A percentile compares a stretch with the other conserved stretches of the same genome.
These are phyloP conservation scores for Emmelina monodactyla DNA, from an alignment of 2,888 invertebrate genomes.

Conservation along the genomic window DNA sequence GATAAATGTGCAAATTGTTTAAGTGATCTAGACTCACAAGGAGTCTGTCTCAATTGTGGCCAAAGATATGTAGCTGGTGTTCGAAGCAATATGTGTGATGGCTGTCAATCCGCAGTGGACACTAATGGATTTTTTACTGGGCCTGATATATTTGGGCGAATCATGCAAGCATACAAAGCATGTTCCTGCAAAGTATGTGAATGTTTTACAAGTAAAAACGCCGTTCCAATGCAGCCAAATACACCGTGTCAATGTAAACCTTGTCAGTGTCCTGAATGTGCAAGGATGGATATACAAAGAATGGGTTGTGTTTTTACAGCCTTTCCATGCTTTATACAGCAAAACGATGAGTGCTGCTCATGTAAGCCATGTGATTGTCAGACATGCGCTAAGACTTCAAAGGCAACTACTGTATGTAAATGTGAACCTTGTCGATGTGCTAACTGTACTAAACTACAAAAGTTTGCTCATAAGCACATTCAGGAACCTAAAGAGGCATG, in stretches of 20 bases:
- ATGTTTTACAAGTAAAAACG: slow-evolving; percentile 22
- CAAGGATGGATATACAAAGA: slow-evolving; percentile 2
- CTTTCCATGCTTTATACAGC: too few species aligned
- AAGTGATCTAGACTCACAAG: too few species aligned
- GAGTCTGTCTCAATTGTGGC: too few species aligned
- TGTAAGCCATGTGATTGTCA: slow-evolving; percentile 11
- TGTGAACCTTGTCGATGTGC: slow-evolving; percentile 15
- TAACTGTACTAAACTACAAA: not conserved
- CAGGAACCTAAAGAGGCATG: not conserved
- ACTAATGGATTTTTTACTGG: too few species aligned
- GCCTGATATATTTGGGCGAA: slow-evolving; percentile 31
- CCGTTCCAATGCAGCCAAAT: not conserved
- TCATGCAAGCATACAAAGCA: slow-evolving; percentile 38
- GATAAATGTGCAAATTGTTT: slow-evolving; percentile 10
- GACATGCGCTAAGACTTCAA: slow-evolving; percentile 4
- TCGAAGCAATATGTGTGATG: too few species aligned
- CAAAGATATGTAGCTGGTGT: too few species aligned
- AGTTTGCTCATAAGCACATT: not conserved
- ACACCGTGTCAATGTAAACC: slow-evolving; percentile 25
- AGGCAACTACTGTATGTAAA: slow-evolving; percentile 14
- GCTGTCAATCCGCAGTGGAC: too few species aligned
- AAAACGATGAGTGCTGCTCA: slow-evolving; percentile 3
- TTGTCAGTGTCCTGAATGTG: slow-evolving; percentile 27
- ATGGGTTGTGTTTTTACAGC: too few species aligned
- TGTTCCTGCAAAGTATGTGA: slow-evolving; percentile 50